phyloP scores from a whole-genome alignment of 2,797 vertebrate species.

The Sorex maritimensis region DNA sequence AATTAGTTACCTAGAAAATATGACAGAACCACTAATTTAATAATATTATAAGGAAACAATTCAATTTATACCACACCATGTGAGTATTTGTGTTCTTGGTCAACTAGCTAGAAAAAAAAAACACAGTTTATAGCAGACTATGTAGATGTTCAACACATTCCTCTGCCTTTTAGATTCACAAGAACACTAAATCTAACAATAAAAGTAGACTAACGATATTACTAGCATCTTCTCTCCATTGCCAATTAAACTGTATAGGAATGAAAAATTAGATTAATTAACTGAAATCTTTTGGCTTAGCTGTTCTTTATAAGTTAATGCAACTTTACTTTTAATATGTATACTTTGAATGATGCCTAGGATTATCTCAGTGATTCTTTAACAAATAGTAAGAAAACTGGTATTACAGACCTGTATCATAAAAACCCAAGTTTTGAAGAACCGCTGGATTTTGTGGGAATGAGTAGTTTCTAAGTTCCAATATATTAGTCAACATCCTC shows the following conservation, averaged over 20 bases:
- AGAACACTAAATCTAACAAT: neutral
- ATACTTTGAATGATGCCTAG: neutral
- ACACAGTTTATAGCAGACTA: neutral
- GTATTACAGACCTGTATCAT: neutral
- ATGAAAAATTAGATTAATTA: neutral
- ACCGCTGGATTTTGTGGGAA: neutral
- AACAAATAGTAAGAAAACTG: neutral
- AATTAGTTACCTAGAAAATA: neutral
- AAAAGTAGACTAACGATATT: neutral
- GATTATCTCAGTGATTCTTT: neutral
- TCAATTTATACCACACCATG: neutral
- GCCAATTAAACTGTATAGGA: slow-evolving; percentile 8
- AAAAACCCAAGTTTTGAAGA: neutral
- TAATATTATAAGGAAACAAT: neutral
- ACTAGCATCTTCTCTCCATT: neutral
- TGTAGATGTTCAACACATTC: neutral
- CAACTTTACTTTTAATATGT: neutral
- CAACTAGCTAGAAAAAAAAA: neutral
- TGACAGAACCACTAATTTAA: neutral
- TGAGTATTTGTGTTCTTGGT: neutral
- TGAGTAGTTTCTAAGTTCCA: neutral
- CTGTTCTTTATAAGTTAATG: neutral
- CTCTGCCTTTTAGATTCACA: neutral
- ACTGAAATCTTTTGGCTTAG: neutral
- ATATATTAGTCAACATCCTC: neutral